Percentiles rank a stretch among this genome's conserved stretches.
These are phyloP conservation scores for Escarpia spicata DNA, from an alignment of 2,888 invertebrate species.

Conservation along the genomic window DNA sequence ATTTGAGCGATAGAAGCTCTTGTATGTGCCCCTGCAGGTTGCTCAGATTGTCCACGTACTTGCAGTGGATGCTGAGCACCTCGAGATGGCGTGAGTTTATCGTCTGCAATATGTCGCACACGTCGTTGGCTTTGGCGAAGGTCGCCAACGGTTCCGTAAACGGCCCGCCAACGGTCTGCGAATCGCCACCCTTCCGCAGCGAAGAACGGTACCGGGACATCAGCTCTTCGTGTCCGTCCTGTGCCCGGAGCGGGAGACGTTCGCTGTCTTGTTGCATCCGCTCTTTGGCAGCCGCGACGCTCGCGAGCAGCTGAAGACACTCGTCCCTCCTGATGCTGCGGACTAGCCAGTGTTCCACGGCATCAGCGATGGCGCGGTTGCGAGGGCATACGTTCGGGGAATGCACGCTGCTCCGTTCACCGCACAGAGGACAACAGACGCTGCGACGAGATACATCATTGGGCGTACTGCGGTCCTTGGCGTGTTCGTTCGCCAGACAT, in stretches of 20 bases:
- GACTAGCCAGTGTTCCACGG: neutral
- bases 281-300: neutral
- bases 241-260: neutral
- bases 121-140: neutral
- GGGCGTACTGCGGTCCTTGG: neutral
- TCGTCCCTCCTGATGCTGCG: constrained; percentile 1
- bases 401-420: neutral
- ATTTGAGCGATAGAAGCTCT: neutral
- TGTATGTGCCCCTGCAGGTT: neutral
- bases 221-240: neutral
- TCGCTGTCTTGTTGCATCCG: neutral
- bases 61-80: neutral
- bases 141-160: neutral
- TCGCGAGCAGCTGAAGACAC: neutral
- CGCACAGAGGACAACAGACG: neutral
- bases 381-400: neutral
- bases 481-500: neutral
- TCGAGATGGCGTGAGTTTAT: neutral
- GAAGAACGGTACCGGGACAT: neutral
- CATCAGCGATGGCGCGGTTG: neutral
- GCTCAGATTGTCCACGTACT: constrained; percentile 5
- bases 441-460: neutral
- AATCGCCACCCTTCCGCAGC: neutral
- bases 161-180: neutral
- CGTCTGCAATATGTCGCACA: neutral